phyloP scores from a whole-genome alignment of 2,888 invertebrate genomes.

The Drosophila vallismaia region DNA sequence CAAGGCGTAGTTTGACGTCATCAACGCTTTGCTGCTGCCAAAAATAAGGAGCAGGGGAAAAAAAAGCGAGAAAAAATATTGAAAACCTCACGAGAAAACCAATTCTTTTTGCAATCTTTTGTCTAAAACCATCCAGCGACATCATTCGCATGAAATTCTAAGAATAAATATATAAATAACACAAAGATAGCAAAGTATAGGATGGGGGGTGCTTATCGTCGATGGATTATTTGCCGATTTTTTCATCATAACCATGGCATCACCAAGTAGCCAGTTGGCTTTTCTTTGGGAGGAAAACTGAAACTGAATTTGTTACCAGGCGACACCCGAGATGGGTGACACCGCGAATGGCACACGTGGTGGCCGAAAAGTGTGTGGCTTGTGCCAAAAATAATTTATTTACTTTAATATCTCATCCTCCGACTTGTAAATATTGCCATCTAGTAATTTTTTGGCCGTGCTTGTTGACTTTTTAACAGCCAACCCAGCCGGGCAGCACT shows the following conservation, averaged over 20 bases:
- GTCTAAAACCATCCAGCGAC: constrained; percentile 57
- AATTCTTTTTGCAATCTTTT: constrained; percentile 49
- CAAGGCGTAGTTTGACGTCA: constrained; percentile 81
- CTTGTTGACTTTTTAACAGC: constrained; percentile 36
- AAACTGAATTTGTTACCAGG: constrained; percentile 53
- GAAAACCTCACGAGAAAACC: constrained; percentile 35
- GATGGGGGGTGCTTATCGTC: constrained; percentile 19
- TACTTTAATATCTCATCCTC: constrained; percentile 37
- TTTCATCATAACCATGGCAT: constrained; percentile 48
- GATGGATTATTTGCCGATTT: constrained; percentile 41
- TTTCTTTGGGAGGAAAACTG: constrained; percentile 25
- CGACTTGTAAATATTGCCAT: constrained; percentile 33
- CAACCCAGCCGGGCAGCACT: constrained; percentile 15
- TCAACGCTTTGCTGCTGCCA: constrained; percentile 46
- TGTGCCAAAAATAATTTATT: constrained; percentile 69
- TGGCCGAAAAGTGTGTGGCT: constrained; percentile 27
- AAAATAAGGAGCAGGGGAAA: constrained; percentile 13
- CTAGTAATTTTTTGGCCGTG: constrained; percentile 24
- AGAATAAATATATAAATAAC: constrained; percentile 46
- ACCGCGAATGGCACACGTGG: constrained; percentile 49
- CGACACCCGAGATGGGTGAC: constrained; percentile 27
- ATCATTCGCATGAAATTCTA: constrained; percentile 56
- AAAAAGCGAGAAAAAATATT: constrained; percentile 26
- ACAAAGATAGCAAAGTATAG: constrained; percentile 2
- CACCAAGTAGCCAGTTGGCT: constrained; percentile 29